Evolutionary conservation across 64 coral and sea anemone genomes (phyloP), one percentile per base, ranked within the genome.

Genomic region (Montipora efflorescens): DNA sequence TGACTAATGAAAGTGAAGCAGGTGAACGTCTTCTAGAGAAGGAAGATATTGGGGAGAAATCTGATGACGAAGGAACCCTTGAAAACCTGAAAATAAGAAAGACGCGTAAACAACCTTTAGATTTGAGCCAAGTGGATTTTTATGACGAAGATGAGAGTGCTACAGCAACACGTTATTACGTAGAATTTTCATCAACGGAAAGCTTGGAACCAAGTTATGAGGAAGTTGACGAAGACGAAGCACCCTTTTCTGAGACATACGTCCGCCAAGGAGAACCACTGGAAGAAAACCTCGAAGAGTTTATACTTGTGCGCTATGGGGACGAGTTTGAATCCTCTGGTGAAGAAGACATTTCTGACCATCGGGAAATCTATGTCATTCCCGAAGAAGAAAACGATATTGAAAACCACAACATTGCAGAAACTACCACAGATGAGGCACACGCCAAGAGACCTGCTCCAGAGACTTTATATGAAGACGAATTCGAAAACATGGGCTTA

Each of bases 301-400:
- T 98, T 72, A 98, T 98, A 18, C 74, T 98, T 3, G 96, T 98
- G 7, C 88, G 88, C 48, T 98, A 98, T 61, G 89, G 93, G 15
- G 96, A 97, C 10, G 90, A 90, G 8, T 93, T 92, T 92, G 61
- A 79, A 13, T 91, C 89, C 69, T 98, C 96, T 69, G 93, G 88
- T 48, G 96, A 91, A 5, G 94, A 95, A 48, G 96, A 95, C 87
- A 53, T 91, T 15, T 92, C 93, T 5, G 96, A 98, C 71, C 96
- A 98, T 21, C 84, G 96, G 9, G 93, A 98, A 81, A 98, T 98
- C 36, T 98, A 98, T 67, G 96, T 98, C 57, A 98, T 98, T 69
- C 96, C 89, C 44, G 96, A 98, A 57, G 96, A 96, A 55, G 95
- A 98, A 75, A 59, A 85, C 9, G 92, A 93, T 13, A 84, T 79